Conservation (phyloP, 2,888 invertebrate genomes). For the Nephrotoma guestfalica region DNA sequence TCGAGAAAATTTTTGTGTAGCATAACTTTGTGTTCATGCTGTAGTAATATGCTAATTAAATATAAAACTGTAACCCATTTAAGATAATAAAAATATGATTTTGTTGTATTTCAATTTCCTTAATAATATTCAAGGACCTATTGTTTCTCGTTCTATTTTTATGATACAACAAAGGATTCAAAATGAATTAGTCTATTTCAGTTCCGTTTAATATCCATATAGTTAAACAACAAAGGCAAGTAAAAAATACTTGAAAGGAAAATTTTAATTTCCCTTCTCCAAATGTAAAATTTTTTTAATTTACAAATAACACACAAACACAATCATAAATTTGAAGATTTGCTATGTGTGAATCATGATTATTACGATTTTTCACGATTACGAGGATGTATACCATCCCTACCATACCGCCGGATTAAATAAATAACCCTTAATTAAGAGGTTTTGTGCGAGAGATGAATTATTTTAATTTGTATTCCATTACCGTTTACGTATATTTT, state of each 20-base stretch:
- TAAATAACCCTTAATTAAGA: background rate
- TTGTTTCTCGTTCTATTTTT: background rate
- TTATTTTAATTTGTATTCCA: background rate
- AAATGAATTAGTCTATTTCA: too few relatives aligned
- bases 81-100: background rate
- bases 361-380: background rate
- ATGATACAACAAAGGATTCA: too few relatives aligned
- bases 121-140: background rate
- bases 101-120: background rate
- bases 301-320: background rate
- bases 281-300: background rate
- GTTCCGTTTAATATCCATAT: background rate
- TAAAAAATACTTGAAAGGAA: background rate
- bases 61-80: background rate
- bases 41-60: background rate
- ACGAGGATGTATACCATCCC: background rate
- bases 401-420: background rate
- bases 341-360: background rate
- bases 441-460: background rate
- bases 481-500: background rate
- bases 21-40: background rate
- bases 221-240: background rate
- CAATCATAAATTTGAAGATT: background rate
- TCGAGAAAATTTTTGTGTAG: background rate
- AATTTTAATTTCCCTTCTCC: background rate